A percentile compares a stretch with the other conserved stretches of the same genome.
Evolutionary conservation across 2,113 vertebrate genomes (phyloP).

Genomic region (Halcyon senegalensis): DNA sequence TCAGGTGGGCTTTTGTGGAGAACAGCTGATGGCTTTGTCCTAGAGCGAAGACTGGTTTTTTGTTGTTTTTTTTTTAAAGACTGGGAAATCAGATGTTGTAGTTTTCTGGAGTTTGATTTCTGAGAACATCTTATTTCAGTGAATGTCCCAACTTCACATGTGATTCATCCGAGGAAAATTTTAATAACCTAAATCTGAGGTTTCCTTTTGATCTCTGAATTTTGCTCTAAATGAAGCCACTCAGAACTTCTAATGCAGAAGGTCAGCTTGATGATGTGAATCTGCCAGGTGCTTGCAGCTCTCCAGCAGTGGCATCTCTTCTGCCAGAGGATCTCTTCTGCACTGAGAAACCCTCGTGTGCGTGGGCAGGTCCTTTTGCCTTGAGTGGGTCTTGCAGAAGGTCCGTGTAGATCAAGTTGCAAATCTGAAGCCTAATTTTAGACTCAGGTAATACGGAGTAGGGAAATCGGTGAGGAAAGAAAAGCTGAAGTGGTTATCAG

Average conservation of each 20-base stretch:
- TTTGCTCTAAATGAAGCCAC: neutral
- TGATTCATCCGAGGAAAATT: neutral
- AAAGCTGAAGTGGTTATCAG: neutral
- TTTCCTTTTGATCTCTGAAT: neutral
- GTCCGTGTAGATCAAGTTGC: neutral
- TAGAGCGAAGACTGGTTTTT: neutral
- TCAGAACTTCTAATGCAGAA: neutral
- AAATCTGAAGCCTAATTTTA: conserved; percentile 2
- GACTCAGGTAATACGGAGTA: neutral
- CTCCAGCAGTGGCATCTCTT: neutral
- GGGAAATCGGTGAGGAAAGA: neutral
- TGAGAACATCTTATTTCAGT: neutral
- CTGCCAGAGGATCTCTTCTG: neutral
- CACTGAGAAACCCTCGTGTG: neutral
- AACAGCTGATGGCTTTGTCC: neutral
- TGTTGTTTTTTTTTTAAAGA: neutral
- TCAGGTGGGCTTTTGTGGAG: neutral
- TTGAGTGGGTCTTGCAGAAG: neutral
- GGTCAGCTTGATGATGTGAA: neutral
- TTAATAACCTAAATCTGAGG: neutral
- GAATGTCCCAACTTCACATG: rapidly evolving
- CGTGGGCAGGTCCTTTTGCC: neutral
- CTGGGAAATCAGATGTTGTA: neutral
- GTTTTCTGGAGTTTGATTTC: neutral
- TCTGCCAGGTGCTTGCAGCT: neutral